A percentile compares a stretch with the other conserved stretches of the same genome.
These are phyloP conservation scores for Brachionus koreanus DNA, from an alignment of 1,140 invertebrate species.

Conservation along the genomic window DNA sequence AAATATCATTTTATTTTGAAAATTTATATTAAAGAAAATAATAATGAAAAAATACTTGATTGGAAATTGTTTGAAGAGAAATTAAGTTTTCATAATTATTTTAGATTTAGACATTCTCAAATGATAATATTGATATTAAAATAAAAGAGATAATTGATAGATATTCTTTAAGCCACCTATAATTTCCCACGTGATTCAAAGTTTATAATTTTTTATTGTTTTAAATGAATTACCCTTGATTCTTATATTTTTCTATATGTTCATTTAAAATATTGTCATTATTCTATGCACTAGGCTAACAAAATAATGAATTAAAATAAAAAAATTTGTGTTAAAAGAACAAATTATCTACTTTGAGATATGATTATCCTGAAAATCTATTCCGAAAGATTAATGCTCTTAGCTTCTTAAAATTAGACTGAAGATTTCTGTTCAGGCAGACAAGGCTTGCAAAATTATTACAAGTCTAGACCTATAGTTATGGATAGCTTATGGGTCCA, in stretches of 20 bases:
- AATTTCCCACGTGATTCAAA: background rate
- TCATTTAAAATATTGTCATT: background rate
- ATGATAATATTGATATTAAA: background rate
- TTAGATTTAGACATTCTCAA: background rate
- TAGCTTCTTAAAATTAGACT: background rate
- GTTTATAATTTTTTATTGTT: background rate
- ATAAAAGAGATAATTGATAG: no score
- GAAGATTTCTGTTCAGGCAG: background rate
- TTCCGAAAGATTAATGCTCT: background rate
- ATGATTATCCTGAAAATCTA: conserved; percentile 1
- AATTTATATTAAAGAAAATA: no score
- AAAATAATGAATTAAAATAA: background rate
- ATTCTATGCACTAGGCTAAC: background rate
- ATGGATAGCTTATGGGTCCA: background rate
- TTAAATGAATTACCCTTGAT: background rate
- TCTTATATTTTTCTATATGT: background rate
- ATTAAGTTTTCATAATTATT: conserved; percentile 1
- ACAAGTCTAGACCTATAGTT: background rate
- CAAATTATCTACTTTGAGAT: background rate
- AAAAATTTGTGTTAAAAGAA: background rate
- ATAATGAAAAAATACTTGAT: background rate
- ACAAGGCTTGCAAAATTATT: background rate
- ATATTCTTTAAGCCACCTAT: background rate
- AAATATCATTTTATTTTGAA: background rate
- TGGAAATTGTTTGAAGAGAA: background rate